Evolutionary conservation across 1,140 invertebrate genomes (phyloP).

Genomic region (Camponotus vicinus): DNA sequence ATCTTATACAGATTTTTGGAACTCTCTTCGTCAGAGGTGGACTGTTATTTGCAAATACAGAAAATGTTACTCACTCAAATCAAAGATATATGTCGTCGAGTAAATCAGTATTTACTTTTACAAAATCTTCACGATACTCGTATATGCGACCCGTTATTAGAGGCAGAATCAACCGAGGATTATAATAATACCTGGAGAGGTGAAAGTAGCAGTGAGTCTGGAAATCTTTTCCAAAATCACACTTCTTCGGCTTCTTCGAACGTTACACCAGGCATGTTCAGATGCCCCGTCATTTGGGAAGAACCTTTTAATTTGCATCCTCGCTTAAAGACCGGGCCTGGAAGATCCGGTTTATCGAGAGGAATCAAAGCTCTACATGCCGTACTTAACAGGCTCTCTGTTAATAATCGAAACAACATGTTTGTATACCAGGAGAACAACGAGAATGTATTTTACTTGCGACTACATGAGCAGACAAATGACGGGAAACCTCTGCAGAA

Average conservation of each 20-base stretch:
- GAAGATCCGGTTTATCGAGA: conserved; percentile 87
- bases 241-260: conserved; percentile 66
- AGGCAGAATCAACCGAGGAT: conserved; percentile 89
- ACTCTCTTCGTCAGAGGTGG: conserved; percentile 86
- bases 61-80: conserved; percentile 87
- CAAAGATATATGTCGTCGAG: conserved; percentile 88
- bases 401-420: conserved; percentile 93
- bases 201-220: conserved; percentile 71
- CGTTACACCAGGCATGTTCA: conserved; percentile 89
- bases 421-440: conserved; percentile 92
- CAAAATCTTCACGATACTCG: conserved; percentile 90
- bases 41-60: conserved; percentile 87
- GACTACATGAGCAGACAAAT: conserved; percentile 84
- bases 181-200: conserved; percentile 81
- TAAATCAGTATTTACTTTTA: conserved; percentile 92
- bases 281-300: conserved; percentile 92
- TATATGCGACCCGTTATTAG: conserved; percentile 90
- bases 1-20: conserved; percentile 86
- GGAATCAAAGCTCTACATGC: conserved; percentile 89
- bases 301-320: conserved; percentile 91
- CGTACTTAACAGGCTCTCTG: conserved; percentile 91
- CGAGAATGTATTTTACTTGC: conserved; percentile 91
- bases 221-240: conserved; percentile 62
- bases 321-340: conserved; percentile 89
- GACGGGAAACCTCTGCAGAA: conserved; percentile 82